A percentile compares a stretch with the other conserved stretches of the same genome.
Conservation (phyloP, 1,140 invertebrate species). For the Rhyzopertha dominica region DNA sequence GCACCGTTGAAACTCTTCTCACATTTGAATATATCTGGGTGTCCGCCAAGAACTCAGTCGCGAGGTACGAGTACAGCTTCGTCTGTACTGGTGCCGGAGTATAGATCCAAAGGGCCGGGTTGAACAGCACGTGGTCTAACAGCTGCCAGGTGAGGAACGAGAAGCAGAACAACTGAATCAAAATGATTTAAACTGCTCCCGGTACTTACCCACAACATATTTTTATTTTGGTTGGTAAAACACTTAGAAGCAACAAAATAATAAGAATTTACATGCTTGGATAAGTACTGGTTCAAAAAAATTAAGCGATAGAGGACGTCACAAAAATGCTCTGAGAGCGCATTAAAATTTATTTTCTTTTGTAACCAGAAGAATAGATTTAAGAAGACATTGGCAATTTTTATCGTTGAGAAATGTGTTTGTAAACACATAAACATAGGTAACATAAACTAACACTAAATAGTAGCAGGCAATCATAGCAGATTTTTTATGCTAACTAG, state of each 20-base stretch:
- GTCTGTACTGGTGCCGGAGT: constrained; percentile 95
- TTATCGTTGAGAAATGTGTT: too few species aligned
- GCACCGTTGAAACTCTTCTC: constrained; percentile 89
- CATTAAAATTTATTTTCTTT: too few species aligned
- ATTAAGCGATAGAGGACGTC: too few species aligned
- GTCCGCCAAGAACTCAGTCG: constrained; percentile 95
- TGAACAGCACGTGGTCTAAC: constrained; percentile 97
- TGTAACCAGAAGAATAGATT: too few species aligned
- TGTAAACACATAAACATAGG: too few species aligned
- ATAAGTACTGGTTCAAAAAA: constrained; percentile 37
- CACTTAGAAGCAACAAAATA: background rate
- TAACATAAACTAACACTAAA: too few species aligned
- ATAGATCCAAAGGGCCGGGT: constrained; percentile 98
- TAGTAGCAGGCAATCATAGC: too few species aligned
- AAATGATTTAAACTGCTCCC: constrained; percentile 56
- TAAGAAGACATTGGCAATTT: too few species aligned
- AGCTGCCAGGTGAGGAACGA: constrained; percentile 84
- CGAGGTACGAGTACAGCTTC: constrained; percentile 92
- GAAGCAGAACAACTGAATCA: constrained; percentile 71
- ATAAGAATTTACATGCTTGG: constrained; percentile 34
- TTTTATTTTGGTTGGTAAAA: constrained; percentile 5
- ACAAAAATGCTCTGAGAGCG: too few species aligned
- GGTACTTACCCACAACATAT: constrained; percentile 51
- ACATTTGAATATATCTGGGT: constrained; percentile 98
- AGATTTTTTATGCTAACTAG: too few species aligned